Base-by-base conservation (phyloP, 2,797 vertebrate genomes). In the Coilia nasus region DNA sequence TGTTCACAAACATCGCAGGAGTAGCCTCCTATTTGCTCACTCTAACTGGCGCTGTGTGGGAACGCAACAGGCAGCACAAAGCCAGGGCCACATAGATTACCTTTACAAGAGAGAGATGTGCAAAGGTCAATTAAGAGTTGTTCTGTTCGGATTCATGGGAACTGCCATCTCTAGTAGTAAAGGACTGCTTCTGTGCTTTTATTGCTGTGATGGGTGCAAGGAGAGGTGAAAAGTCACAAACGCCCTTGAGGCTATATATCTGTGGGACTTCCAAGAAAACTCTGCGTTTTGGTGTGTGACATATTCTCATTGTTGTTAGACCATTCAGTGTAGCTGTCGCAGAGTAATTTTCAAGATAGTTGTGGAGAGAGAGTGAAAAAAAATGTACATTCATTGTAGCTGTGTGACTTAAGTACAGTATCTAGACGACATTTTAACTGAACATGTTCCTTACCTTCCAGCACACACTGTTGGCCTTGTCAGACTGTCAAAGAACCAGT, bases 1-100 rank as follows among this genome's bases (percentile, higher is more conserved):
- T 91, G 92, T 92, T 94, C 90, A 91, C 93, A 94, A 94, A 94
- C 90, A 93, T 90, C 88, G 85, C 86, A 47, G 84, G 87, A 90
- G 90, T 90, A 87, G 88, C 91, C 91, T 91, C 88, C 89, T 89
- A 88, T 92, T 93, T 90, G 89, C 87, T 87, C 90, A 90, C 54
- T 88, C 85, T 81, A 81, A 82, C 87, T 54, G 83, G 86, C 83
- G 84, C 84, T 87, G 89, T 89, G 87, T 86, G 89, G 88, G 84
- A 81, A 88, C 86, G 78, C 84, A 85, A 15, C 81, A 86, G 85
- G 88, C 81, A 85, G 90, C 83, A 84, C 75, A 78, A 83, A 67
- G 81, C 82, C 88, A 41, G 44, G 83, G 83, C 80, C 88, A 85
- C 82, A 78, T 64, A 23, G n/a, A 64, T 71, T 31, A 75, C 67